Base-by-base conservation (phyloP, 2,797 vertebrate species). In the Chelon labrosus region DNA sequence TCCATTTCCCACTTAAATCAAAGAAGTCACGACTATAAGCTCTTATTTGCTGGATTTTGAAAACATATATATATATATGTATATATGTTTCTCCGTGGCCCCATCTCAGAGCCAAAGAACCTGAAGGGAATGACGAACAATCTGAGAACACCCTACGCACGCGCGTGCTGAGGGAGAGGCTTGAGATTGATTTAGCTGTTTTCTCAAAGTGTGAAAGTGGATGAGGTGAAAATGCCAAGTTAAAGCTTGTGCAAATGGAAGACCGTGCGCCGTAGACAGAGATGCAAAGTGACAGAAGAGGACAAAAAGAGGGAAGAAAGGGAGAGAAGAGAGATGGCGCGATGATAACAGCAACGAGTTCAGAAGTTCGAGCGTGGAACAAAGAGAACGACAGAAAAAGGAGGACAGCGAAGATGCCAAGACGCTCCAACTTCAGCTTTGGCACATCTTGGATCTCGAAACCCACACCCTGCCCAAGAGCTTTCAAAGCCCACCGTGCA, bases 241-340 rank as follows among this genome's bases (percentile, higher is more conserved):
- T 55, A 61, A 75, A 82, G 70, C 77, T 38, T 61, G 69, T 39
- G 81, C 59, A 50, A 74, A 82, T 70, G 57, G 49, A 75, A 69
- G 71, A 83, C 55, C 35, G 55, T 58, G 73, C 38, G 9, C 2
- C 13, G 42, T 6, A 42, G 77, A 82, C 20, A 14, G 46, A 85
- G 64, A 85, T 77, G 60, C 17, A 61, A 79, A 89, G 67, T 80
- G 88, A 87, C 75, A 89, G 61, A 71, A 55, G 17, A 31, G 58
- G 19, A 22, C 22, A 66, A 62, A 65, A 63, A 62, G 50, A 50
- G 41, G 22, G 31, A 74, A 67, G n/a, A 35, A 39, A 62, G 19
- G 60, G 35, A 60, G 37, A 66, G 64, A 64, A 63, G 47, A 27
- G 54, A 65, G 67, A 65, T 47, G 46, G 53, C 54, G 64, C 31